Evolutionary conservation across 1,140 invertebrate genomes (phyloP), one percentile per base, ranked within the genome.

Genomic region (Euborellia annulipes): DNA sequence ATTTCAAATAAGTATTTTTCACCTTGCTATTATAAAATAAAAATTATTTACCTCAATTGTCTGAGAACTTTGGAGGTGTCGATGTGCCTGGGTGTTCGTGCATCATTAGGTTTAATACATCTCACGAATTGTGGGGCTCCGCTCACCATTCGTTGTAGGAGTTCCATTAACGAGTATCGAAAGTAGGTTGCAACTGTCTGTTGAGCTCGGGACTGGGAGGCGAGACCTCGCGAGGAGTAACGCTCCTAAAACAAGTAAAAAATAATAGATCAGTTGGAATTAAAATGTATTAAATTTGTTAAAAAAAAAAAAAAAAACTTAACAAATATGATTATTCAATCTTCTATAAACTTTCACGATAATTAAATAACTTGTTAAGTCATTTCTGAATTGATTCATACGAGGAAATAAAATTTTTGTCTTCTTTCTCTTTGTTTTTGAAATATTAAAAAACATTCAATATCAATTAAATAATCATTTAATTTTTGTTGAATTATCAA

Each of bases 161-260:
- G 63, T 59, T 88, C 85, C 79, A 85, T 85, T 19, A 89, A 57
- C 0, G 84, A 87, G 58, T 80, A 86, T 18, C 84, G 69, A 64
- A 88, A 88, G 58, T 87, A 86, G 4, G 83, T 85, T 3, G 83
- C 75, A 2, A 86, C 79, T 8, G 84, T 89, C 65, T 88, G 84
- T 59, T 86, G 83, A 6, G 77, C 78, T 53, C 83, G 66, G 0
- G 82, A 85, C 62, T 87, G 84, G n/a, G 82, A 85, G 1, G 79
- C 75, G 13, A 82, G 62, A 17, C 75, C 76, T 41, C 72, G 63
- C 50, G 73, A 76, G 39, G 71, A 73, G 53, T 71, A 68, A 48
- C 60, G 55, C 54, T 70, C 66, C 63, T 70, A 43, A 22, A n/a
- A 34, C 32, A 34, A 38, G 14, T 20, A 20, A 17, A 16, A 8